These are phyloP conservation scores for Gymnogyps californianus DNA, from an alignment of 2,113 vertebrate genomes.

Conservation along the genomic window DNA sequence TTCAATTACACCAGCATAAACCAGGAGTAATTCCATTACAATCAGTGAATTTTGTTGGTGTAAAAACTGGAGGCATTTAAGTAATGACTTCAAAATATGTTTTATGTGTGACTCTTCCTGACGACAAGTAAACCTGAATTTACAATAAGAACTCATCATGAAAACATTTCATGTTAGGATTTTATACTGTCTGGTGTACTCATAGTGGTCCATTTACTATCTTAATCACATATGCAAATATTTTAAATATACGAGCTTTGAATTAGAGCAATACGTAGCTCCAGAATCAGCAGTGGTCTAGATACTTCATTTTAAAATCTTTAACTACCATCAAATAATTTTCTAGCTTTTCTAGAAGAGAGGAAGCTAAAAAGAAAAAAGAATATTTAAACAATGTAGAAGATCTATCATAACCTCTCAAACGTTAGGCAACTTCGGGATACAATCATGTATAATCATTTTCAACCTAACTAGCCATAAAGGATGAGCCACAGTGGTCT, in stretches of 20 bases:
- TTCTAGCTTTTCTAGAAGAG: neutral
- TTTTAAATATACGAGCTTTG: neutral
- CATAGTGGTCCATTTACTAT: neutral
- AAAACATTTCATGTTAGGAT: neutral
- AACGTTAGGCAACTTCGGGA: neutral
- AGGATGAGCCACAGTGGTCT: neutral
- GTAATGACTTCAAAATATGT: neutral
- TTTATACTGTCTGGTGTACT: neutral
- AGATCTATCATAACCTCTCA: neutral
- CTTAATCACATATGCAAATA: neutral
- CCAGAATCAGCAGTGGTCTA: neutral
- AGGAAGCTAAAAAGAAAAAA: neutral
- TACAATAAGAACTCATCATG: neutral
- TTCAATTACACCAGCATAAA: neutral
- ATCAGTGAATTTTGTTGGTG: neutral
- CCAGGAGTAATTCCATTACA: neutral
- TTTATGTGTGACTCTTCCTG: neutral
- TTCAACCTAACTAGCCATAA: neutral
- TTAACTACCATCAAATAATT: neutral
- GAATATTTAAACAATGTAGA: neutral
- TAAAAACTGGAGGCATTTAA: neutral
- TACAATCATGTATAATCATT: neutral
- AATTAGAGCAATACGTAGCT: neutral
- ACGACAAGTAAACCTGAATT: neutral
- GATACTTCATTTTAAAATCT: neutral